Evolutionary conservation across 2,113 vertebrate species (phyloP), one percentile per base, ranked within the genome.

Genomic region (Fregata magnificens): DNA sequence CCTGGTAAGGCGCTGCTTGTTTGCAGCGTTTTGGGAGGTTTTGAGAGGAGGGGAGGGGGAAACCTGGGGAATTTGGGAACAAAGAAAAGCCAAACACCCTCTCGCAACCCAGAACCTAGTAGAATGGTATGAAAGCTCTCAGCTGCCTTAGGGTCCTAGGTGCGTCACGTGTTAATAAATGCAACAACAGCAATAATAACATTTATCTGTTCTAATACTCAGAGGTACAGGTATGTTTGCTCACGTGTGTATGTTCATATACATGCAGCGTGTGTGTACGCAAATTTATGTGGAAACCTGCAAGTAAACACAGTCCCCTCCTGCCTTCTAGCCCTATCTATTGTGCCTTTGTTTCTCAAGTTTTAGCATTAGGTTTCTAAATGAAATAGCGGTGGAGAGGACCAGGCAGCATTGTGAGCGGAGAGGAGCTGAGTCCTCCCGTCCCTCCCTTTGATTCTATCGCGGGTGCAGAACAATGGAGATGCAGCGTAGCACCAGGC

Each of bases 391-490:
- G n/a, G 88, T 36, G 70, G n/a, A n/a, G 87, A 76, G 78, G 87
- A 95, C 80, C 76, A 31, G 71, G 80, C 70, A 58, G 95, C 90
- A 67, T 93, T 97, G 97, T 97, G 97, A 98, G 96, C 88, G 62
- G 98, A 98, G 98, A 98, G 98, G 97, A 98, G 98, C 98, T 96
- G 98, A 99, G 98, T 98, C 98, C 97, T 96, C 97, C 95, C 90
- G 90, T 96, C 98, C 98, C 97, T 97, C 98, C 98, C 98, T 98
- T 98, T 98, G 99, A 99, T 99, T 98, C 98, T 98, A 99, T 99
- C 99, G 97, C 92, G 97, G 98, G 97, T 94, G 97, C 97, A 98
- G 99, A 99, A 99, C 99, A 99, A 99, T 99, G 97, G 98, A 93
- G 98, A 97, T 93, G 97, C 97, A 91, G 98, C 97, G 98, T 98